Percentiles rank a stretch among this genome's conserved stretches.
phyloP scores from a whole-genome alignment of 2,113 vertebrate genomes.

The Rattus norvegicus region GRCr8 NC_086032.1:3037001-3037500 shows the following conservation, averaged over 20 bases:
- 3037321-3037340: constrained; percentile 30
- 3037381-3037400: constrained; percentile 27
- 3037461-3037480: too few relatives aligned
- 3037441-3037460: too few relatives aligned
- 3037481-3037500: too few relatives aligned
- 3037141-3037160: background rate
- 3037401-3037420: too few relatives aligned
- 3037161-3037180: constrained; percentile 45
- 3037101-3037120: background rate
- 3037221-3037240: constrained; percentile 15
- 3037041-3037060: constrained; percentile 41
- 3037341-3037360: background rate
- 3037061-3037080: constrained; percentile 34
- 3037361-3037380: background rate
- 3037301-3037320: constrained; percentile 44
- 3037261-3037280: background rate
- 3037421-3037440: too few relatives aligned
- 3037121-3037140: constrained; percentile 27
- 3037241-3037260: constrained; percentile 41
- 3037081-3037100: constrained; percentile 49
- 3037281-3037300: constrained; percentile 61
- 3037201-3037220: constrained; percentile 1
- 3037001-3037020: constrained; percentile 38
- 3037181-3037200: constrained; percentile 36
- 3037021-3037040: constrained; percentile 35